These are phyloP conservation scores for Turritopsis rubra DNA, from an alignment of 30 jellyfish, hydroid and myxozoan species.

Conservation along the genomic window DNA sequence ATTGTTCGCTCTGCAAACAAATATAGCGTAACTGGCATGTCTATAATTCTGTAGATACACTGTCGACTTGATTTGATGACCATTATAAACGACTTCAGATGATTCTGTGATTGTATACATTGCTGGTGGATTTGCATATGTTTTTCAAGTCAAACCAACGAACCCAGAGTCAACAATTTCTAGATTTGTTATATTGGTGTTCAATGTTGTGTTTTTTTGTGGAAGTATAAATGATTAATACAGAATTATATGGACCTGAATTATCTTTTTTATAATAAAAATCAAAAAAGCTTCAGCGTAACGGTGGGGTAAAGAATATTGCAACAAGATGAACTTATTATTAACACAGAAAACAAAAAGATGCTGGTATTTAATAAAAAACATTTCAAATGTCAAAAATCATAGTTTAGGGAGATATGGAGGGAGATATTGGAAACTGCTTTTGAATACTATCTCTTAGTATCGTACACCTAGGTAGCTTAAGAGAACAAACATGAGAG, in stretches of 20 bases:
- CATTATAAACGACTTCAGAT: not conserved
- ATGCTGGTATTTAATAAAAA: too few species aligned
- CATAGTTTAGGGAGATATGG: too few species aligned
- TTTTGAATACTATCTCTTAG: too few species aligned
- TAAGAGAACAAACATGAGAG: too few species aligned
- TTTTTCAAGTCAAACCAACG: conserved; percentile 5
- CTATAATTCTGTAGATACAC: not conserved
- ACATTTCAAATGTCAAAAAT: too few species aligned
- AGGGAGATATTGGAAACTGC: too few species aligned
- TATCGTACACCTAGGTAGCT: too few species aligned
- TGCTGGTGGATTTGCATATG: conserved; percentile 24
- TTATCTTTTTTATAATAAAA: not conserved
- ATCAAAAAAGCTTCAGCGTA: too few species aligned
- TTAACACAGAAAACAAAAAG: too few species aligned
- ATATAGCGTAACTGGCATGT: conserved; percentile 5
- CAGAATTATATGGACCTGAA: not conserved
- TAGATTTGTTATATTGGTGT: not conserved
- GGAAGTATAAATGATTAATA: conserved; percentile 7
- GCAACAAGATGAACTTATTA: too few species aligned
- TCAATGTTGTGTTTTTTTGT: not conserved
- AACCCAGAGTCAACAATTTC: not conserved
- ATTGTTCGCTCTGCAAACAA: conserved; percentile 16
- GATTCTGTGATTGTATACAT: conserved; percentile 6
- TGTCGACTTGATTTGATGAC: not conserved
- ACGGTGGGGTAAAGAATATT: too few species aligned